Percentiles rank a stretch among this genome's conserved stretches.
Conservation (phyloP, 1,140 invertebrate genomes). For the Drosophila pseudoobscura region DNA sequence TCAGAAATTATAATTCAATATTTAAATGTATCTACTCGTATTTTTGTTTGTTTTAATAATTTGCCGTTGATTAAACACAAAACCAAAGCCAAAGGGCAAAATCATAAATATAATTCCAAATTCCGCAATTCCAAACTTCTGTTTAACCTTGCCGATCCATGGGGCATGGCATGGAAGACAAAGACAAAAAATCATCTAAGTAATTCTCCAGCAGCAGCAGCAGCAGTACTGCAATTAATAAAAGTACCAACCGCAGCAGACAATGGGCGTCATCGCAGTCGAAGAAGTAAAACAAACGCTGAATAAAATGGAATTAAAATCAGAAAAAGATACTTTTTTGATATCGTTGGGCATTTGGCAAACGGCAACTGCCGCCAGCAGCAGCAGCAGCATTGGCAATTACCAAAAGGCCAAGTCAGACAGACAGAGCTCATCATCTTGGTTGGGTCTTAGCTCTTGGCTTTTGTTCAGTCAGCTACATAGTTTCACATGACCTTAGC, state of each 20-base stretch:
- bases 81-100: conserved; percentile 23
- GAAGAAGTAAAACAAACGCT: conserved; percentile 16
- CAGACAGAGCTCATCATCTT: conserved; percentile 71
- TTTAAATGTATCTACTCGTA: conserved; percentile 12
- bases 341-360: conserved; percentile 47
- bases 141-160: conserved; percentile 49
- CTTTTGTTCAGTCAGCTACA: conserved; percentile 47
- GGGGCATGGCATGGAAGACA: conserved; percentile 15
- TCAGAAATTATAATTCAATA: neutral
- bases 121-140: conserved; percentile 43
- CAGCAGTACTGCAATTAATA: conserved; percentile 47
- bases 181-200: conserved; percentile 37
- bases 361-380: conserved; percentile 55
- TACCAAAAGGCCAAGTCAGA: conserved; percentile 61
- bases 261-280: conserved; percentile 59
- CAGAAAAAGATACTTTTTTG: conserved; percentile 43
- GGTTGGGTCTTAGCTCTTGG: conserved; percentile 22
- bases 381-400: conserved; percentile 47
- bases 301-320: conserved; percentile 56
- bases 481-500: conserved; percentile 77
- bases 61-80: conserved; percentile 33
- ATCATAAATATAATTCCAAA: conserved; percentile 22
- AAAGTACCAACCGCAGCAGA: conserved; percentile 43
- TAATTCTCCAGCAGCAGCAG: conserved; percentile 27
- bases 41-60: conserved; percentile 9